These are phyloP conservation scores for Apostichopus leukothele DNA, from an alignment of 53 echinoderm and acorn worm genomes.

Conservation along the genomic window DNA sequence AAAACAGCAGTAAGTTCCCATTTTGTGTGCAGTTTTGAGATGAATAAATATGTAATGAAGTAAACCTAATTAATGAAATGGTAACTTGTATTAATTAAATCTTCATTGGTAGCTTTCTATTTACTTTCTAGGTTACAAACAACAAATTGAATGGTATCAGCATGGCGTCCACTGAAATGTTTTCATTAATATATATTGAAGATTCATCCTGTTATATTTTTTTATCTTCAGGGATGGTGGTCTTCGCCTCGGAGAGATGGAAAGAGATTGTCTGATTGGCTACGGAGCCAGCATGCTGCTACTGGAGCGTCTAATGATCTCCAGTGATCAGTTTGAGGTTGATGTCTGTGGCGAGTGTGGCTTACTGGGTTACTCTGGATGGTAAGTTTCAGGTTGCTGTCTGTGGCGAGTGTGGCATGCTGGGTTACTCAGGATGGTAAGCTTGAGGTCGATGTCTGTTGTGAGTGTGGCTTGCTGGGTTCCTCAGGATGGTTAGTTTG, in stretches of 20 bases:
- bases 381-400: too few species aligned
- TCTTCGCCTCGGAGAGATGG: constrained; percentile 94
- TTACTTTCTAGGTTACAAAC: too few species aligned
- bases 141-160: not conserved
- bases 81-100: not conserved
- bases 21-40: too few species aligned
- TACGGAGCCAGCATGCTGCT: constrained; percentile 98
- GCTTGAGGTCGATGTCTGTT: too few species aligned
- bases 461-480: too few species aligned
- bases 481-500: too few species aligned
- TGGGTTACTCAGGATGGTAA: too few species aligned
- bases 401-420: too few species aligned
- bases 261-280: constrained; percentile 96
- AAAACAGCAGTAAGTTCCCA: too few species aligned
- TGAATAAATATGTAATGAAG: not conserved
- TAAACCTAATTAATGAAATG: not conserved
- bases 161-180: not conserved
- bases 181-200: not conserved
- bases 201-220: not conserved
- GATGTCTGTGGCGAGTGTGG: too few species aligned
- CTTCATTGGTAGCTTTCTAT: too few species aligned
- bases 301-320: constrained; percentile 92
- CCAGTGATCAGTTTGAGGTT: constrained; percentile 67
- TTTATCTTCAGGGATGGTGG: constrained; percentile 82
- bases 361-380: too few species aligned